These are phyloP conservation scores for Calameuta pallipes DNA, from an alignment of 2,888 invertebrate species.

Conservation along the genomic window DNA sequence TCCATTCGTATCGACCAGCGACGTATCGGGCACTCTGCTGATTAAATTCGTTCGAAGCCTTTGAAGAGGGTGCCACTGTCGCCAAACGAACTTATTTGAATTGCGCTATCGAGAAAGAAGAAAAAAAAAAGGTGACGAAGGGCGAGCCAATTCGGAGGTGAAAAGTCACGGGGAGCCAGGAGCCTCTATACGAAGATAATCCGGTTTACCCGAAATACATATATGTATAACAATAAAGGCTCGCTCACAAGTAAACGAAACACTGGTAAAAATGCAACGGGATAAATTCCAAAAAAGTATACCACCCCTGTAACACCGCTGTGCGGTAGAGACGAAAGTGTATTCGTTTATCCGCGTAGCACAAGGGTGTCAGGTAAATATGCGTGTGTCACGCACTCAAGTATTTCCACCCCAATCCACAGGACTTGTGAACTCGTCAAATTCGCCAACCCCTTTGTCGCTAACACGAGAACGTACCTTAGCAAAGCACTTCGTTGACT, in stretches of 20 bases:
- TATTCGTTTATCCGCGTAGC: not conserved
- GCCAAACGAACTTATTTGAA: not conserved
- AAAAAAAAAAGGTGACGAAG: not conserved
- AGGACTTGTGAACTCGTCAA: not conserved
- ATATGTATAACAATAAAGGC: not conserved
- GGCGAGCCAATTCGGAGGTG: not conserved
- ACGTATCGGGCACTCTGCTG: not conserved
- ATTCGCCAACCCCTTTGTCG: too few relatives aligned
- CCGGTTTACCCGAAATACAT: not conserved
- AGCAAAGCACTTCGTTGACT: too few relatives aligned
- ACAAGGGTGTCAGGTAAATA: not conserved
- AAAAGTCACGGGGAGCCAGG: not conserved
- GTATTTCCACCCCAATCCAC: not conserved
- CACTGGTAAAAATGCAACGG: not conserved
- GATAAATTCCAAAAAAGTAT: not conserved
- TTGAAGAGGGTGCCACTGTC: not conserved
- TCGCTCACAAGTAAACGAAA: not conserved
- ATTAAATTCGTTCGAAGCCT: not conserved
- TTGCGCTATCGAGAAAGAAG: not conserved
- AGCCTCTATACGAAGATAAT: not conserved
- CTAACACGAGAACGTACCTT: too few relatives aligned
- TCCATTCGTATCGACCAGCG: not conserved
- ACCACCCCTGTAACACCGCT: not conserved
- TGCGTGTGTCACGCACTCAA: not conserved
- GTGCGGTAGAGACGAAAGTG: not conserved